A percentile compares a stretch with the other conserved stretches of the same genome.
These are phyloP conservation scores for Parthenolecanium corni DNA, from an alignment of 2,888 invertebrate species.

Conservation along the genomic window DNA sequence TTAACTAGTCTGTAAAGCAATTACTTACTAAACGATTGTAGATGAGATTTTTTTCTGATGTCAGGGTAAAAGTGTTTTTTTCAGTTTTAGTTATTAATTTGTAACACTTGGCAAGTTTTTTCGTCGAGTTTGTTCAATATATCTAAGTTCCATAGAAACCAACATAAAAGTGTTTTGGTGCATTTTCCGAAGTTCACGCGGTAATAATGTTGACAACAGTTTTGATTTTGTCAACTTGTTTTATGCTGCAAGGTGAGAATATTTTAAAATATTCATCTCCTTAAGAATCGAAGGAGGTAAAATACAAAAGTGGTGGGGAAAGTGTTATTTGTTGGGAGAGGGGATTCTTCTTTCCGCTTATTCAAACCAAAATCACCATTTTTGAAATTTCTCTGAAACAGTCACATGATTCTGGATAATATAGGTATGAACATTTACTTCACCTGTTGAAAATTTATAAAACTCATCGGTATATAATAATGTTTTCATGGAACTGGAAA, in stretches of 20 bases:
- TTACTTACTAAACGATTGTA: conserved; percentile 14
- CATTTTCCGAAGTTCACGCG: not conserved
- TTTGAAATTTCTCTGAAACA: too few species aligned
- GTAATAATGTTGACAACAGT: not conserved
- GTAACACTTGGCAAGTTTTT: not conserved
- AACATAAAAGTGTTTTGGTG: not conserved
- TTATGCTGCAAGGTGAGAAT: not conserved
- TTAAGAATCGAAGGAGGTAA: too few species aligned
- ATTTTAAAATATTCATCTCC: too few species aligned
- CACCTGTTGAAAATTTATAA: too few species aligned
- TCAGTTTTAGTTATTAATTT: conserved; percentile 12
- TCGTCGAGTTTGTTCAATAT: not conserved
- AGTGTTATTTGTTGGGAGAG: too few species aligned
- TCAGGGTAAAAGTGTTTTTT: not conserved
- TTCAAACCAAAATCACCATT: too few species aligned
- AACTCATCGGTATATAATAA: too few species aligned
- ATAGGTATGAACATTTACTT: too few species aligned
- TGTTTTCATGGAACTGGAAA: too few species aligned
- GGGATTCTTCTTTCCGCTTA: too few species aligned
- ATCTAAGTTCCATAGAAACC: not conserved
- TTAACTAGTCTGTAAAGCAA: conserved; percentile 19
- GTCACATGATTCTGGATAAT: too few species aligned
- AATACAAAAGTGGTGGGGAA: too few species aligned
- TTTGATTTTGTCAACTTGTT: not conserved
- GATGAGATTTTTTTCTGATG: conserved; percentile 11